phyloP scores from a whole-genome alignment of 1,140 invertebrate species.

The Bilobella aurantiaca region DNA sequence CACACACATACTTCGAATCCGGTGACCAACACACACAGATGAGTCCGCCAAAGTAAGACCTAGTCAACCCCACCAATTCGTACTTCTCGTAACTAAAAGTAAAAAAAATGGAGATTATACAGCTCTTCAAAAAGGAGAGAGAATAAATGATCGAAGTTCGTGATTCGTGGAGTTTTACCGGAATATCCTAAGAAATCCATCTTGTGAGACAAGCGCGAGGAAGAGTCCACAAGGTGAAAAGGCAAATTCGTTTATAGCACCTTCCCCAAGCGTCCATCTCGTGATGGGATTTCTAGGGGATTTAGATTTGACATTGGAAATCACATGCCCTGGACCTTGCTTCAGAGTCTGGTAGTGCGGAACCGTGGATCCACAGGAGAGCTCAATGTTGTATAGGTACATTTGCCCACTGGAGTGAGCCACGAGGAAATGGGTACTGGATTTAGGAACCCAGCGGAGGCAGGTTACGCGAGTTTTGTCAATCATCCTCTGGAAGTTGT shows the following conservation, averaged over 20 bases:
- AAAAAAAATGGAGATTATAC: not conserved
- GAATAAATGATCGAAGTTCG: not conserved
- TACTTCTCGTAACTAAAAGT: slow-evolving; percentile 70
- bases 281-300: slow-evolving; percentile 90
- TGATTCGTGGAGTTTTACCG: slow-evolving; percentile 42
- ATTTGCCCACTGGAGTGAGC: slow-evolving; percentile 93
- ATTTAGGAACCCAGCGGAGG: slow-evolving; percentile 91
- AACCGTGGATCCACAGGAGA: slow-evolving; percentile 68
- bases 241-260: slow-evolving; percentile 89
- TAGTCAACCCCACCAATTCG: slow-evolving; percentile 79
- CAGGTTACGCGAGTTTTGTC: slow-evolving; percentile 99
- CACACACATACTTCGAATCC: slow-evolving; percentile 87
- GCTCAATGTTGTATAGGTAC: slow-evolving; percentile 90
- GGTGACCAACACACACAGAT: slow-evolving; percentile 73
- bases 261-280: slow-evolving; percentile 67
- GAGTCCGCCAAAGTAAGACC: slow-evolving; percentile 93
- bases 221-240: slow-evolving; percentile 91
- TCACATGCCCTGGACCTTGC: slow-evolving; percentile 82
- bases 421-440: slow-evolving; percentile 82
- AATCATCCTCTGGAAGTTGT: slow-evolving; percentile 67
- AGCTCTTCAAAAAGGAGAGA: too few species aligned
- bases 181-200: slow-evolving; percentile 92
- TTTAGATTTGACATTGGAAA: slow-evolving; percentile 93
- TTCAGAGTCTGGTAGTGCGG: slow-evolving; percentile 92
- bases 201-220: slow-evolving; percentile 85